Evolutionary conservation across 2,888 invertebrate species (phyloP).

Genomic region (Lepeophtheirus nordmannii): DNA sequence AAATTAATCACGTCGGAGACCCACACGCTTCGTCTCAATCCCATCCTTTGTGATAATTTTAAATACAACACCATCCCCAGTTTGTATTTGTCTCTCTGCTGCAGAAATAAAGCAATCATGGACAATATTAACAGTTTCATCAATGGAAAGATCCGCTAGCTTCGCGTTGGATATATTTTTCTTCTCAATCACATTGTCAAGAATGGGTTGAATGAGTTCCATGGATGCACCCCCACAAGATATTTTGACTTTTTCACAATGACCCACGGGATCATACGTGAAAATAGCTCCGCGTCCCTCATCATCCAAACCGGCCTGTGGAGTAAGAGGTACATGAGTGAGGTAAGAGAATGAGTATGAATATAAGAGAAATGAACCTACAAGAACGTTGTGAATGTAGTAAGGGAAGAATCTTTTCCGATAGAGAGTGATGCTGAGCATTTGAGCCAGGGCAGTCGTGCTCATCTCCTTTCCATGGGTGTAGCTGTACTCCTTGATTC

Average conservation of each 20-base stretch:
- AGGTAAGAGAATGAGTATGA: conserved; percentile 1
- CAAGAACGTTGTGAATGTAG: conserved; percentile 84
- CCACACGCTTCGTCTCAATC: conserved; percentile 51
- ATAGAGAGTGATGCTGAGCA: conserved; percentile 88
- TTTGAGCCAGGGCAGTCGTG: conserved; percentile 80
- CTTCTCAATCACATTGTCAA: conserved; percentile 87
- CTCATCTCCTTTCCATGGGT: conserved; percentile 84
- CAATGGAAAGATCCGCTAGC: conserved; percentile 47
- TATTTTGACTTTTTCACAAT: conserved; percentile 67
- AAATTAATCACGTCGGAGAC: conserved; percentile 68
- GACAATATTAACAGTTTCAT: conserved; percentile 61
- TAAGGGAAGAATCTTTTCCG: conserved; percentile 96
- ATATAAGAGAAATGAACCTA: conserved; percentile 42
- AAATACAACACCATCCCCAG: conserved; percentile 77
- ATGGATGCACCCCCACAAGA: conserved; percentile 75
- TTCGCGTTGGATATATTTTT: conserved; percentile 62
- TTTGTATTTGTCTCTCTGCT: conserved; percentile 92
- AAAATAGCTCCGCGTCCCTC: conserved; percentile 87
- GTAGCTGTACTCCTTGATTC: conserved; percentile 65
- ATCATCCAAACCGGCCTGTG: conserved; percentile 52
- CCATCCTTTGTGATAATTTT: conserved; percentile 77
- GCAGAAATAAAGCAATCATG: conserved; percentile 96
- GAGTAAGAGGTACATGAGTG: background rate
- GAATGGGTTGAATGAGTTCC: conserved; percentile 67
- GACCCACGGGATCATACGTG: conserved; percentile 94